These are phyloP conservation scores for Antechinus flavipes DNA, from an alignment of 2,113 vertebrate genomes.

Conservation along the genomic window DNA sequence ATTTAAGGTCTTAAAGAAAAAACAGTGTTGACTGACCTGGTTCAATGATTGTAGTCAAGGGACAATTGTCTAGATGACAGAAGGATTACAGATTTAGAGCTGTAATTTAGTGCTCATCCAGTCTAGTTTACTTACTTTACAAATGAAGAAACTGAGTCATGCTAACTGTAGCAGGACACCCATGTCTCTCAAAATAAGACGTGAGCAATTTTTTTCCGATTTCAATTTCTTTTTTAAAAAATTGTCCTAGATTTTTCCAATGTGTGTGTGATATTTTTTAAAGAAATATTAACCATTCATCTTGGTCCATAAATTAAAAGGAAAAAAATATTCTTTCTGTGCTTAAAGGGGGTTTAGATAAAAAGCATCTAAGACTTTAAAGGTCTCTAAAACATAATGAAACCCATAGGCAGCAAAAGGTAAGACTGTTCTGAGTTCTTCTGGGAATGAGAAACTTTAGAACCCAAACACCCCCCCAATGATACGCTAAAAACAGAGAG, in stretches of 20 bases:
- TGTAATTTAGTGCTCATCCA: background rate
- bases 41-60: background rate
- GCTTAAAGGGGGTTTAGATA: slow-evolving; percentile 48
- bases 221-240: slow-evolving; percentile 44
- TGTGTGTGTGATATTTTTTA: slow-evolving; percentile 22
- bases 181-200: slow-evolving; percentile 39
- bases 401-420: slow-evolving; percentile 25
- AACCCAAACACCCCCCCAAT: slow-evolving; percentile 62
- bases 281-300: slow-evolving; percentile 50
- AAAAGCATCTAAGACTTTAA: slow-evolving; percentile 36
- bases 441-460: slow-evolving; percentile 60
- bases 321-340: slow-evolving; percentile 35
- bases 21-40: slow-evolving; percentile 35
- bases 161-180: background rate
- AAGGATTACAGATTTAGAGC: background rate
- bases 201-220: background rate
- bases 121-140: background rate
- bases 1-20: slow-evolving; percentile 4
- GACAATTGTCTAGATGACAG: slow-evolving; percentile 44
- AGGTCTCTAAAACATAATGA: slow-evolving; percentile 43
- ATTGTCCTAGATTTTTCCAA: slow-evolving; percentile 23
- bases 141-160: background rate
- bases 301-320: slow-evolving; percentile 59
- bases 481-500: slow-evolving; percentile 56
- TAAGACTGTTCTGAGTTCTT: slow-evolving; percentile 45